Evolutionary conservation across 2,797 vertebrate genomes (phyloP).

Genomic region (Falco naumanni): DNA sequence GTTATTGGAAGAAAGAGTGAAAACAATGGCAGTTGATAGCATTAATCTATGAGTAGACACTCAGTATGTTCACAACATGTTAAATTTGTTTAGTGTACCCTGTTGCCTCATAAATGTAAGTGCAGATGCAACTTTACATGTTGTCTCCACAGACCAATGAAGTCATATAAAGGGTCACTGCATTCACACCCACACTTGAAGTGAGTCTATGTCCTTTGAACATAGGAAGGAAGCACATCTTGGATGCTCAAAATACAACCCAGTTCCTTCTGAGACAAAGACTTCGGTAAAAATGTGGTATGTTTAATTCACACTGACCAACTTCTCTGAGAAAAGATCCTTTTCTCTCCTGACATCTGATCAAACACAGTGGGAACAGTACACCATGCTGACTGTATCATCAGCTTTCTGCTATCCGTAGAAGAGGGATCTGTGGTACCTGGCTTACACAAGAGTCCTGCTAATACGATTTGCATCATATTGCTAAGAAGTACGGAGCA

Average conservation of each 20-base stretch:
- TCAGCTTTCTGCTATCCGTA: rapidly evolving
- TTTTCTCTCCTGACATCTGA: background rate
- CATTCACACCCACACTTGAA: background rate
- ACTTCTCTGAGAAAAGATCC: background rate
- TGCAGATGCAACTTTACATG: background rate
- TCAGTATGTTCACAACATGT: background rate
- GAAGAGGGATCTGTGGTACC: background rate
- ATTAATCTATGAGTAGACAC: background rate
- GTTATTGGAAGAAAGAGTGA: background rate
- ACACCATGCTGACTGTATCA: background rate
- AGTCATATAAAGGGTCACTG: background rate
- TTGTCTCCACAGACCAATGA: background rate
- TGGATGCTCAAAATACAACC: background rate
- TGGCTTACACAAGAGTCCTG: background rate
- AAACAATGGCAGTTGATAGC: background rate
- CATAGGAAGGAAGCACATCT: rapidly evolving
- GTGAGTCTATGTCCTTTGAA: background rate
- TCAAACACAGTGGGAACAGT: background rate
- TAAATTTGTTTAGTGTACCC: background rate
- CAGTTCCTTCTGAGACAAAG: background rate
- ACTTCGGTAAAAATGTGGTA: background rate
- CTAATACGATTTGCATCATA: background rate
- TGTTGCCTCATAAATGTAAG: background rate
- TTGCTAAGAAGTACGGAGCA: background rate
- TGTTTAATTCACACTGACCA: background rate